Evolutionary conservation across 2,797 vertebrate species (phyloP).

Genomic region (Anniella stebbinsi): DNA sequence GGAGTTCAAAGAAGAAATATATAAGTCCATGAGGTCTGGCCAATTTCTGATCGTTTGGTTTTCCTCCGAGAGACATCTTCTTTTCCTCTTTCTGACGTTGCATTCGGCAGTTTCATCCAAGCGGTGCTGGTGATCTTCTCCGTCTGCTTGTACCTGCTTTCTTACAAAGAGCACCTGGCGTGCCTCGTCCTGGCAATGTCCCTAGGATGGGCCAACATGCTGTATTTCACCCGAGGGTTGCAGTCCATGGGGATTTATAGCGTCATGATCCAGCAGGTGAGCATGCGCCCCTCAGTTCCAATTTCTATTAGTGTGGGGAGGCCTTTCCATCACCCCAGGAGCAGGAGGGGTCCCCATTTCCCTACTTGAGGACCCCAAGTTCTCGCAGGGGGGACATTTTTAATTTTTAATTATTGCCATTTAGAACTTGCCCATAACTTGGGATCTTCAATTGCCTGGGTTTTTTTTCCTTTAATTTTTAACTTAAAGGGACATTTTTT

Average conservation of each 20-base stretch:
- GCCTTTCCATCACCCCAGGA: not conserved
- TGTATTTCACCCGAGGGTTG: constrained; percentile 85
- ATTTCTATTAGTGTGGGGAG: not conserved
- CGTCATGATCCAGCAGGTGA: constrained; percentile 86
- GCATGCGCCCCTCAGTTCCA: constrained; percentile 28
- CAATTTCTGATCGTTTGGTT: not conserved
- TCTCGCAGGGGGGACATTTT: not conserved
- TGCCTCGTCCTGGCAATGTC: constrained; percentile 86
- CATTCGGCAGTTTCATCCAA: constrained; percentile 83
- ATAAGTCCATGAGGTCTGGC: not conserved
- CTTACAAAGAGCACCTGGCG: constrained; percentile 83
- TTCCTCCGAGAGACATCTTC: not conserved
- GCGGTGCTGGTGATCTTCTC: constrained; percentile 83
- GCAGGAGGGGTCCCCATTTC: too few species aligned
- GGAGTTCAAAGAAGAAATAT: not conserved
- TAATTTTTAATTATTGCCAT: not conserved
- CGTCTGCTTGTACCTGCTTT: constrained; percentile 83
- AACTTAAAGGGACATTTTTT: too few species aligned
- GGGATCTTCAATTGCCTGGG: not conserved
- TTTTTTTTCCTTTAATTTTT: too few species aligned
- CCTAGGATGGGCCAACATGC: constrained; percentile 85
- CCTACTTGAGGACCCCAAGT: not conserved
- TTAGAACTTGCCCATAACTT: not conserved
- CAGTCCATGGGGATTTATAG: constrained; percentile 88
- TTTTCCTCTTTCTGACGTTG: constrained; percentile 58